These are phyloP conservation scores for Paraplagusia blochii DNA, from an alignment of 2,113 vertebrate species.

Conservation along the genomic window DNA sequence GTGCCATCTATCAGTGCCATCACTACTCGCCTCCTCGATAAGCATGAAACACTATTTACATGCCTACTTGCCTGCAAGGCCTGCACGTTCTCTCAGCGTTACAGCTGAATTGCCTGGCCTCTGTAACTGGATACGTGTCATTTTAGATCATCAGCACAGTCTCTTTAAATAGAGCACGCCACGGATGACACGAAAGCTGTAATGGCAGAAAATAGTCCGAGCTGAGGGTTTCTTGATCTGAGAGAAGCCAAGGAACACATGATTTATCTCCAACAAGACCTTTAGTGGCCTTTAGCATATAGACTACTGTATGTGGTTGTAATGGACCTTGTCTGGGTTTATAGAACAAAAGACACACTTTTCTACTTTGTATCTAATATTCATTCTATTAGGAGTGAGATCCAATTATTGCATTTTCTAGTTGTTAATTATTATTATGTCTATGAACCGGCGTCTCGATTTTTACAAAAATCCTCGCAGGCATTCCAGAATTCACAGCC, in stretches of 20 bases:
- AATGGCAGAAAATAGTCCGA: conserved; percentile 44
- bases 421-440: too few relatives aligned
- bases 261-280: not conserved
- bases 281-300: conserved; percentile 18
- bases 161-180: conserved; percentile 66
- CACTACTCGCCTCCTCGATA: conserved; percentile 13
- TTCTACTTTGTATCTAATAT: too few relatives aligned
- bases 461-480: too few relatives aligned
- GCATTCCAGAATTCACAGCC: conserved; percentile 2
- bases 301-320: not conserved
- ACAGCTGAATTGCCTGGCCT: conserved; percentile 27
- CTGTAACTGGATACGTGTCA: conserved; percentile 71
- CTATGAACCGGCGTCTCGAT: too few relatives aligned
- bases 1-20: conserved; percentile 2
- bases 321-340: too few relatives aligned
- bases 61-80: conserved; percentile 24
- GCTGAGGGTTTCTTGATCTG: conserved; percentile 14
- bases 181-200: conserved; percentile 43
- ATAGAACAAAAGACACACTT: too few relatives aligned
- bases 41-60: conserved; percentile 51
- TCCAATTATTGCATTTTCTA: too few relatives aligned
- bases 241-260: conserved; percentile 3
- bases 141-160: conserved; percentile 52
- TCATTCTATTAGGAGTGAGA: too few relatives aligned
- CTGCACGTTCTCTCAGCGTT: conserved; percentile 19